Evolutionary conservation across 2,888 invertebrate genomes (phyloP).

Genomic region (Drosophila borborema): DNA sequence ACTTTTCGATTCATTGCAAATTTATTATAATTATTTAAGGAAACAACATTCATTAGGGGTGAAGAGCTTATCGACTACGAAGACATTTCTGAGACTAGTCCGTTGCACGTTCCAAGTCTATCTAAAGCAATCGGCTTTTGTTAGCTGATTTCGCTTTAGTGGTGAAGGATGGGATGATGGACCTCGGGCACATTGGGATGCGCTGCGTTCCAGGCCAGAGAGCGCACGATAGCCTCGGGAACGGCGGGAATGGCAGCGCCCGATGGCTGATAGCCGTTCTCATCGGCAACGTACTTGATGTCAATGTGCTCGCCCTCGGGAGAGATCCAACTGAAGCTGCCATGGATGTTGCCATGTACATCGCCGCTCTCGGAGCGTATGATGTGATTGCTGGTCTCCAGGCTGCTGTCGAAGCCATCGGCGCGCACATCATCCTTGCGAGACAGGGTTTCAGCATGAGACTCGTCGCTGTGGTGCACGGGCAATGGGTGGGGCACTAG

Average conservation of each 20-base stretch:
- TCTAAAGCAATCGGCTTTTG: background rate
- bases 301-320: constrained; percentile 78
- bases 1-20: constrained; percentile 36
- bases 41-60: constrained; percentile 11
- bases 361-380: constrained; percentile 66
- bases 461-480: constrained; percentile 31
- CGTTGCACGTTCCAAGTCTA: constrained; percentile 34
- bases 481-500: constrained; percentile 27
- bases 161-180: constrained; percentile 34
- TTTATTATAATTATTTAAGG: constrained; percentile 44
- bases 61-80: constrained; percentile 42
- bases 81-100: constrained; percentile 35
- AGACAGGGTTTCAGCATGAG: constrained; percentile 32
- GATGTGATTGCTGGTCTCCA: constrained; percentile 75
- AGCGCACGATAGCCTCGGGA: constrained; percentile 37
- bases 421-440: constrained; percentile 63
- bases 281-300: constrained; percentile 77
- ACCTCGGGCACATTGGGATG: constrained; percentile 17
- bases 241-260: constrained; percentile 33
- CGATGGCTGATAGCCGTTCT: constrained; percentile 77
- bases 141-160: constrained; percentile 16
- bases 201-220: constrained; percentile 26
- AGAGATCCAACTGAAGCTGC: constrained; percentile 72
- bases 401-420: constrained; percentile 74
- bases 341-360: constrained; percentile 77